Evolutionary conservation across 2,888 invertebrate genomes (phyloP).

Genomic region (Didymodactylos carnosus): DNA sequence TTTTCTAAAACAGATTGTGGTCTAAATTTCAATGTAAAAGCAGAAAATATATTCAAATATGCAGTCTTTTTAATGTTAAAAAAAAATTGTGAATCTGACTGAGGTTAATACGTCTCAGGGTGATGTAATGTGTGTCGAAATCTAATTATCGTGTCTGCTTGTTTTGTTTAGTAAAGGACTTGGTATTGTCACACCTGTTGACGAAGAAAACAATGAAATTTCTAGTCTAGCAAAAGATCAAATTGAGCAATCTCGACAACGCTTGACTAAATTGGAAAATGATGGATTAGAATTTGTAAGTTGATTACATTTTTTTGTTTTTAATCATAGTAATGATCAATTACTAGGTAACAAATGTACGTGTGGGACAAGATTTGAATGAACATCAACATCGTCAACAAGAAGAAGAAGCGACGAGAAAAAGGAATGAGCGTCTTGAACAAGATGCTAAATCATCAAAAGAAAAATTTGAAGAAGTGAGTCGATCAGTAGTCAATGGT

Average conservation of each 20-base stretch:
- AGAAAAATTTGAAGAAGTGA: conserved; percentile 33
- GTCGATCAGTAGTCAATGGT: not conserved
- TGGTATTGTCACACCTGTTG: conserved; percentile 25
- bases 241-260: conserved; percentile 30
- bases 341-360: conserved; percentile 25
- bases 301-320: not conserved
- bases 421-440: conserved; percentile 31
- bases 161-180: conserved; percentile 23
- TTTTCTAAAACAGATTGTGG: no score
- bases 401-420: conserved; percentile 28
- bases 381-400: conserved; percentile 27
- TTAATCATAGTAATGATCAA: not conserved
- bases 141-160: conserved; percentile 5
- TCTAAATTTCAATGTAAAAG: no score
- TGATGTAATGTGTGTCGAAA: conserved; percentile 36
- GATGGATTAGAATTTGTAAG: conserved; percentile 31
- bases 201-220: conserved; percentile 29
- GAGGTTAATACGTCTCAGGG: no score
- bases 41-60: no score
- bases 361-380: conserved; percentile 32
- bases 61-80: no score
- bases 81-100: no score
- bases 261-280: conserved; percentile 28
- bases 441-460: conserved; percentile 31
- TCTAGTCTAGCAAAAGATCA: conserved; percentile 30